Percentiles rank a stretch among this genome's conserved stretches.
These are phyloP conservation scores for Thysanoteuthis rhombus DNA, from an alignment of 2,888 invertebrate genomes.

Conservation along the genomic window DNA sequence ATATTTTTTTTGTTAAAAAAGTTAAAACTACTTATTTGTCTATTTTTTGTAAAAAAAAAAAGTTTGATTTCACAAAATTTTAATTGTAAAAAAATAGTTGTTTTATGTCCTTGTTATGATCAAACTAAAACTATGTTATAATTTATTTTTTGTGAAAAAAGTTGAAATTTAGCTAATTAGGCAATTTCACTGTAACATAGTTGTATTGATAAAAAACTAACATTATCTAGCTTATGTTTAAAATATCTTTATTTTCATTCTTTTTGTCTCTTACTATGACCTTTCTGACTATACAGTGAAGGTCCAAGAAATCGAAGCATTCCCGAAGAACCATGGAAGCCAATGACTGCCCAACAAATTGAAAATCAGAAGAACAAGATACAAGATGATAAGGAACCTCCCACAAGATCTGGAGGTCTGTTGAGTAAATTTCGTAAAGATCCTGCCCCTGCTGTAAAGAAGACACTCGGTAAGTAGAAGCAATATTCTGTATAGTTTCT, in stretches of 20 bases:
- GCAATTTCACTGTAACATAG: no score
- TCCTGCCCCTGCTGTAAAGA: slow-evolving; percentile 26
- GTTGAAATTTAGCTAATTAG: no score
- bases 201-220: no score
- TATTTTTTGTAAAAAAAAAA: no score
- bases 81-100: no score
- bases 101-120: no score
- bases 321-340: slow-evolving; percentile 48
- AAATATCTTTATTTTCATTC: neutral
- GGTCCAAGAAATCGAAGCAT: slow-evolving; percentile 49
- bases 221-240: no score
- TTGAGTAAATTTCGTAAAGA: slow-evolving; percentile 46
- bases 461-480: slow-evolving; percentile 31
- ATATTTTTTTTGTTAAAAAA: no score
- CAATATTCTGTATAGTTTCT: neutral
- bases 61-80: no score
- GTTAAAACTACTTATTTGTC: no score
- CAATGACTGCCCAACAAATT: slow-evolving; percentile 38
- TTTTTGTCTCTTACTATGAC: neutral
- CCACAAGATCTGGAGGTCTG: slow-evolving; percentile 39
- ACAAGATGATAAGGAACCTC: slow-evolving; percentile 33
- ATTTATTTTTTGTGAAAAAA: no score
- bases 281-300: slow-evolving; percentile 40
- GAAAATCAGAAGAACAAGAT: slow-evolving; percentile 36
- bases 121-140: no score